Percentiles rank a stretch among this genome's conserved stretches.
These are phyloP conservation scores for Euthynnus affinis DNA, from an alignment of 2,797 vertebrate species.

Conservation along the genomic window DNA sequence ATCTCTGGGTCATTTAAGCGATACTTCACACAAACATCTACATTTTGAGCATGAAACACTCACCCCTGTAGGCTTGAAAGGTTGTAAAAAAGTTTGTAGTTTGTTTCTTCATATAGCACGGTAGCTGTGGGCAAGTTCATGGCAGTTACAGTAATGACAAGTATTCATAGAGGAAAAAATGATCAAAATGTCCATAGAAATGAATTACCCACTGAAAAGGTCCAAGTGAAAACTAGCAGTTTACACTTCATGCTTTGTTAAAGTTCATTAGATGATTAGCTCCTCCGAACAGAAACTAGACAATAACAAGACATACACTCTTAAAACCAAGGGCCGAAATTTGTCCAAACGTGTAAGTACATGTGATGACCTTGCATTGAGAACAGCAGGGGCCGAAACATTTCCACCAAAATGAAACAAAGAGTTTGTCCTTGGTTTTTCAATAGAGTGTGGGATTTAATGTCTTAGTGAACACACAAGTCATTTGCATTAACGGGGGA, in stretches of 20 bases:
- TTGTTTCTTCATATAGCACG: neutral
- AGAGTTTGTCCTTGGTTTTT: neutral
- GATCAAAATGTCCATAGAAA: neutral
- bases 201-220: neutral
- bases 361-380: too few relatives aligned
- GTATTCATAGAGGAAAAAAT: neutral
- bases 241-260: neutral
- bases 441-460: neutral
- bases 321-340: neutral
- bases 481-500: neutral
- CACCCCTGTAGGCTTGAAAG: neutral
- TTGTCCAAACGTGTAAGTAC: too few relatives aligned
- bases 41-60: constrained; percentile 1
- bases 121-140: neutral
- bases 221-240: neutral
- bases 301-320: too few relatives aligned
- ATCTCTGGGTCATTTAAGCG: constrained; percentile 1
- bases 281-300: neutral
- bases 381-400: neutral
- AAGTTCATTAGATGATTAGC: constrained; percentile 1
- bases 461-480: neutral
- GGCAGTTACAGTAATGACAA: neutral
- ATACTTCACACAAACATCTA: neutral
- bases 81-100: neutral
- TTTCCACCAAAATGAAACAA: neutral